Evolutionary conservation across 2,888 invertebrate species (phyloP), one percentile per base, ranked within the genome.

Genomic region (Melinaea marsaeus): DNA sequence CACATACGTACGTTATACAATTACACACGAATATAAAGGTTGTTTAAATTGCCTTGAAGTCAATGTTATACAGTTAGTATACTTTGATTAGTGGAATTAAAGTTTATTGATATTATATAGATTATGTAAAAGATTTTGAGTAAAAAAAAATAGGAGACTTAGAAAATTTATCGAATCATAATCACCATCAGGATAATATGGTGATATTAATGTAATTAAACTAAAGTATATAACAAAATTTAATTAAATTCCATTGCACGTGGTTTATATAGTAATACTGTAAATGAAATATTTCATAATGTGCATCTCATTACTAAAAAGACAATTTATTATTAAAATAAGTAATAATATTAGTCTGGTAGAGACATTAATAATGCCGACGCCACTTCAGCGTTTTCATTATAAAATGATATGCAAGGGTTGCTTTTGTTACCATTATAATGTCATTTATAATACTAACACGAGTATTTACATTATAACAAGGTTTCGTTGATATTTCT

Each of bases 341-440:
- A 58, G 55, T 55, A 58, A 48, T 64, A 61, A 66, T 62, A 61
- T 65, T 62, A 63, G 66, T 65, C 46, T 59, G 63, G 59, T 60
- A 47, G 61, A 51, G 37, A 58, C 61, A 70, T 68, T 65, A 66
- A 66, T 66, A 62, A 65, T 65, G 60, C 42, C 58, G 32, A 32
- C 59, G 51, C 35, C 64, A 63, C 60, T 67, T 59, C 63, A 66
- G 58, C 62, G 68, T 66, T 63, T 66, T 69, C 65, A 69, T 69
- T 69, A 66, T 69, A 63, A 67, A 69, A 69, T 55, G 70, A 70
- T 65, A 64, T 57, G 61, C 51, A 63, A 67, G 70, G 69, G 67
- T 70, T 66, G 62, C 63, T 62, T 59, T 69, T 70, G 69, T 69
- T 51, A 51, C n/a, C 51, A 51, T 51, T 51, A 51, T 51, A 51